Conservation (phyloP, 2,797 vertebrate species). For the Sebastes iracundus region DNA sequence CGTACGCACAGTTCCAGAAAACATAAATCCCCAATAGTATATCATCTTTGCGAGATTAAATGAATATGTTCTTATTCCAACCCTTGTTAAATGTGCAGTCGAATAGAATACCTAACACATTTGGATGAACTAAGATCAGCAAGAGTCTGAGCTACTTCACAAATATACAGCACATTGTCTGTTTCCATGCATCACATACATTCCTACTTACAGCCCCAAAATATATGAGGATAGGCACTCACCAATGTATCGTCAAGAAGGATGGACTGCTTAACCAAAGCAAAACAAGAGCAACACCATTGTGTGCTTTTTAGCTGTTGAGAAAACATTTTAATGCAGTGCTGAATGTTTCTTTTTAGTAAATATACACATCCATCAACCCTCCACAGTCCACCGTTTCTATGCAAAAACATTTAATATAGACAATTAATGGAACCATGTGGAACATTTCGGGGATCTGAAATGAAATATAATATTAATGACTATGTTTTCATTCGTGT, state of each 20-base stretch:
- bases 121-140: neutral
- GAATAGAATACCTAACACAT: neutral
- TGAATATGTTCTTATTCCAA: neutral
- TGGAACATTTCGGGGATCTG: neutral
- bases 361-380: neutral
- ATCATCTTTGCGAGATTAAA: neutral
- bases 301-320: neutral
- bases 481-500: too few species aligned
- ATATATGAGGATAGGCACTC: too few species aligned
- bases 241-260: neutral
- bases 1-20: slow-evolving; percentile 14
- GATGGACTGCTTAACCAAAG: neutral
- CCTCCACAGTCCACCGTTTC: neutral
- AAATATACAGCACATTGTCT: neutral
- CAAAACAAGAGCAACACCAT: neutral
- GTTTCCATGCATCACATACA: neutral
- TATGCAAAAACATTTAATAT: neutral
- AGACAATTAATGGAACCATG: neutral
- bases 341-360: neutral
- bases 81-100: neutral
- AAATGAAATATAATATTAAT: too few species aligned
- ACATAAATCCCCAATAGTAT: neutral
- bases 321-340: neutral
- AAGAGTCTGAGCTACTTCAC: neutral
- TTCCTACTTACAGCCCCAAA: too few species aligned